Percentiles rank a stretch among this genome's conserved stretches.
These are phyloP conservation scores for Aleiodes testaceus DNA, from an alignment of 2,888 invertebrate species.

Conservation along the genomic window DNA sequence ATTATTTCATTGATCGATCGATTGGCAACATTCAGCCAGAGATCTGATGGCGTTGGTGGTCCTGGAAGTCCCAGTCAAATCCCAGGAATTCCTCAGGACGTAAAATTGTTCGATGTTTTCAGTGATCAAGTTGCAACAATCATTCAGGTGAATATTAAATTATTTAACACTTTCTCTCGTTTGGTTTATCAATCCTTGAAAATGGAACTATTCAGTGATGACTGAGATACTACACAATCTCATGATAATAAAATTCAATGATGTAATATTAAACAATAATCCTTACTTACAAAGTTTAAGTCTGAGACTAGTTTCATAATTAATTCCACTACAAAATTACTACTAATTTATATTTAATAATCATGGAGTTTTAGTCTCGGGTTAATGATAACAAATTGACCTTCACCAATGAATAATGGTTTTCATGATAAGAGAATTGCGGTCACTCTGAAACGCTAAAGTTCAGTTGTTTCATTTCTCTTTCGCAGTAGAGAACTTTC, in stretches of 20 bases:
- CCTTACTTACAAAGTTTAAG: slow-evolving; percentile 70
- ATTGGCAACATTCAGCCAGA: slow-evolving; percentile 87
- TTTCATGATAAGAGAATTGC: slow-evolving; percentile 16
- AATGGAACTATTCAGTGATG: slow-evolving; percentile 58
- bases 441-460: not conserved
- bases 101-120: slow-evolving; percentile 97
- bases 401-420: not conserved
- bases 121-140: slow-evolving; percentile 97
- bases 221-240: slow-evolving; percentile 58
- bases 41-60: slow-evolving; percentile 78
- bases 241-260: slow-evolving; percentile 47
- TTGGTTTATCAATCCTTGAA: not conserved
- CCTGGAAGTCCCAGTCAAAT: slow-evolving; percentile 75
- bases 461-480: not conserved
- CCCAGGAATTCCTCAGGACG: slow-evolving; percentile 85
- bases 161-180: not conserved
- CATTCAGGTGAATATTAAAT: slow-evolving; percentile 80
- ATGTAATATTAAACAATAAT: slow-evolving; percentile 44
- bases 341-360: not conserved
- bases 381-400: slow-evolving; percentile 14
- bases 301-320: slow-evolving; percentile 60
- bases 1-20: slow-evolving; percentile 97
- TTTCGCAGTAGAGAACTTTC: no score
- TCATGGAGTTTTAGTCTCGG: not conserved
- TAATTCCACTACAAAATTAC: not conserved